Evolutionary conservation across 2,113 vertebrate genomes (phyloP).

Genomic region (Paradoxurus hermaphroditus): DNA sequence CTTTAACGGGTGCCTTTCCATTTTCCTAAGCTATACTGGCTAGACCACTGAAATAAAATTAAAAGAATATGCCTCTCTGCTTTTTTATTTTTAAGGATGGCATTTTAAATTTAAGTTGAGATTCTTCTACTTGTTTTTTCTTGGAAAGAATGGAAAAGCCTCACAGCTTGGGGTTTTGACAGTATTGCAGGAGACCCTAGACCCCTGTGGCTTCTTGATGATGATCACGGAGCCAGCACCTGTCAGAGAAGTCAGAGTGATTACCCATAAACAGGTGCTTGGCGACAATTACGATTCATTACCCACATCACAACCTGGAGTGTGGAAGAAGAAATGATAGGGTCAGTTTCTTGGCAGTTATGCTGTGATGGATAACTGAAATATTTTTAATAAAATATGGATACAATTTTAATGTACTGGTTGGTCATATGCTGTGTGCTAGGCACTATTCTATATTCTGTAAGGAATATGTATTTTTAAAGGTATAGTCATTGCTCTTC

Average conservation of each 20-base stretch:
- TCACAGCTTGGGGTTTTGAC: conserved; percentile 7
- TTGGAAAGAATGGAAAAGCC: conserved; percentile 35
- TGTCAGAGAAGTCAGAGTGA: background rate
- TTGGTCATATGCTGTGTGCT: background rate
- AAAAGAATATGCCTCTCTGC: background rate
- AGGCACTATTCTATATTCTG: background rate
- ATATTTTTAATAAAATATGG: background rate
- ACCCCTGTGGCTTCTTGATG: background rate
- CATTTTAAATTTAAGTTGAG: conserved; percentile 46
- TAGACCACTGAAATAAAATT: background rate
- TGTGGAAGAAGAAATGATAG: background rate
- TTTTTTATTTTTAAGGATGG: background rate
- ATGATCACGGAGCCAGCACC: background rate
- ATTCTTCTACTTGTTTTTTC: background rate
- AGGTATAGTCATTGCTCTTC: background rate
- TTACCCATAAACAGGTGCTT: conserved; percentile 9
- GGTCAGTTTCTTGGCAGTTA: background rate
- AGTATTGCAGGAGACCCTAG: background rate
- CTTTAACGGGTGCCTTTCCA: background rate
- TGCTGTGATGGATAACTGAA: background rate
- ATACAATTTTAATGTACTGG: background rate
- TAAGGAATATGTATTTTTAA: background rate
- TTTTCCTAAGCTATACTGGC: background rate
- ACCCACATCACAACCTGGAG: background rate
- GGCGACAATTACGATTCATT: background rate